Evolutionary conservation across 1,140 invertebrate genomes (phyloP).

Genomic region (Sipha flava): DNA sequence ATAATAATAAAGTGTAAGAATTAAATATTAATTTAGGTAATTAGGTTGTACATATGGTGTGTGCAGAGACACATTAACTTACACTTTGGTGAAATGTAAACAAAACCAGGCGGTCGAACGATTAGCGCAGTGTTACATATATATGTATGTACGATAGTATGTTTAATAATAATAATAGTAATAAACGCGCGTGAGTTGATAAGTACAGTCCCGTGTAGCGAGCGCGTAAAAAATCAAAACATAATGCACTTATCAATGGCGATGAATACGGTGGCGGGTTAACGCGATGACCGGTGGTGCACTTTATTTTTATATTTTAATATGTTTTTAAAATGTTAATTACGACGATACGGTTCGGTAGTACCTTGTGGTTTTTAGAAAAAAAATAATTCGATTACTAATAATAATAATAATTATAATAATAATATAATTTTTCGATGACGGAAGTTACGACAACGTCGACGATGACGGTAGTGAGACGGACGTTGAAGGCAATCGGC

Average conservation of each 20-base stretch:
- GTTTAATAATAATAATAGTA: not conserved
- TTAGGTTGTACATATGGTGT: not conserved
- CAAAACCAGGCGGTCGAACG: not conserved
- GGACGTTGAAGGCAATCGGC: not conserved
- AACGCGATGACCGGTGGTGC: not conserved
- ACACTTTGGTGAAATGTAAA: not conserved
- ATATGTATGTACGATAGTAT: not conserved
- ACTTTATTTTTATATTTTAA: no score
- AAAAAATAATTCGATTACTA: not conserved
- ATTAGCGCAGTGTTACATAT: not conserved
- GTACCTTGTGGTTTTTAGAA: no score
- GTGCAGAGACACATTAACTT: not conserved
- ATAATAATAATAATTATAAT: no score
- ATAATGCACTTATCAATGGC: conserved; percentile 3
- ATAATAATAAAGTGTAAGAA: no score
- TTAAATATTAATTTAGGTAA: no score
- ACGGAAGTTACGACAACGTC: no score
- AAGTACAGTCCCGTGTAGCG: not conserved
- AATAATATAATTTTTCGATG: no score
- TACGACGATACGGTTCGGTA: not conserved
- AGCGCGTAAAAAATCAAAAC: not conserved
- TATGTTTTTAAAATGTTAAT: no score
- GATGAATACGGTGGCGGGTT: not conserved
- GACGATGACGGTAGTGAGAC: not conserved
- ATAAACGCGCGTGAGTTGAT: not conserved